Evolutionary conservation across 1,140 invertebrate species (phyloP), one percentile per base, ranked within the genome.

Genomic region (Triops longicaudatus): DNA sequence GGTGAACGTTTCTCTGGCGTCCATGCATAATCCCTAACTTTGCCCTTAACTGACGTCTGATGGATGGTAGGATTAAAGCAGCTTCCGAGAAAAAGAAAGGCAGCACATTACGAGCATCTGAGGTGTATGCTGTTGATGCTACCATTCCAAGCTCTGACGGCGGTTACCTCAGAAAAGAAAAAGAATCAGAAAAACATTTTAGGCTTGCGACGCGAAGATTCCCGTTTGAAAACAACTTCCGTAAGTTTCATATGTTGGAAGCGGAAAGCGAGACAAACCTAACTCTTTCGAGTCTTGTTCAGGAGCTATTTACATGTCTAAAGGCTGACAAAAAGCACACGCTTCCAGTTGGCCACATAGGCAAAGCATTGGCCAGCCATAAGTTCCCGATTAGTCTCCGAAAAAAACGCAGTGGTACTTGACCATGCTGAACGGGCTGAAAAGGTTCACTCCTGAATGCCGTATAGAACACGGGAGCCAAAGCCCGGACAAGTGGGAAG

Each of bases 31-130:
- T 63, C 50, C 50, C 50, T 63, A 14, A 22, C 50, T 63, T 63
- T 63, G 50, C 50, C 50, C 50, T 63, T 63, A 63, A 63, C 50
- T 63, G 50, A 22, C 50, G 50, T 63, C 50, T 63, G 50, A 63
- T 63, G 50, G 50, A 63, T 63, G 50, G 50, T 12, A 63, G 50
- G 50, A 63, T 63, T 63, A 63, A 63, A 63, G 50, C 50, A 3
- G 50, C 50, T 63, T 22, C 22, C 17, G 50, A 22, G 50, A 63
- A 63, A 63, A 63, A 63, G 50, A 63, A 63, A 17, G 50, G 10
- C 9, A 10, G 6, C 50, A 9, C 50, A 63, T 63, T 63, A 22
- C 50, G 50, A 63, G 50, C 50, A 63, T 63, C 50, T 63, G 50
- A 63, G 50, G 50, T 63, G 50, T 63, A 22, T 17, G 50, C 12